Percentiles rank a stretch among this genome's conserved stretches.
phyloP scores from a whole-genome alignment of 1,140 invertebrate species.

The Charaxes varanes region DNA sequence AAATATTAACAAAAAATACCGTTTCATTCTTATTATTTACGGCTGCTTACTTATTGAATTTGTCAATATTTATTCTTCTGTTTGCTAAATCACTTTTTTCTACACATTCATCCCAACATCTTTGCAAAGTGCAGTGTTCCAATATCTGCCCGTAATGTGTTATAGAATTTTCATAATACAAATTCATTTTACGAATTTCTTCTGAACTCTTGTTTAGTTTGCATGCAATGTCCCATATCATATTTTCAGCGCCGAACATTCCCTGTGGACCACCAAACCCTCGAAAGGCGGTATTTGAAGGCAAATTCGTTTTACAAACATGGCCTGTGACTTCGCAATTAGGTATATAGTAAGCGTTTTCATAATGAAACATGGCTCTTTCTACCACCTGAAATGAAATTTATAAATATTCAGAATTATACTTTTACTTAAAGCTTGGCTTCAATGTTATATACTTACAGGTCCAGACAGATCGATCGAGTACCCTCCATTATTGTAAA shows the following conservation, averaged over 20 bases:
- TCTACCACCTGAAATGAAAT: conserved; percentile 78
- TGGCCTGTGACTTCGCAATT: conserved; percentile 80
- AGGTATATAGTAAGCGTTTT: conserved; percentile 87
- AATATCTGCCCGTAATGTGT: conserved; percentile 89
- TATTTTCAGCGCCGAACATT: conserved; percentile 88
- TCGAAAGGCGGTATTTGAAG: conserved; percentile 93
- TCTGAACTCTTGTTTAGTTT: conserved; percentile 78
- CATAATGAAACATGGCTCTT: conserved; percentile 85
- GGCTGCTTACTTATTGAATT: conserved; percentile 83
- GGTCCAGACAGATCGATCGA: conserved; percentile 88
- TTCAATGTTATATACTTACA: conserved; percentile 73
- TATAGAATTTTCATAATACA: conserved; percentile 86
- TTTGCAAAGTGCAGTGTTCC: conserved; percentile 82
- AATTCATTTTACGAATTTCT: conserved; percentile 78
- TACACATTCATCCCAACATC: conserved; percentile 90
- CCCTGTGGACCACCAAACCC: conserved; percentile 94
- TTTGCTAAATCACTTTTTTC: conserved; percentile 79
- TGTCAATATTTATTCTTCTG: conserved; percentile 76
- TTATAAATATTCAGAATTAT: conserved; percentile 5
- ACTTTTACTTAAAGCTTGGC: conserved; percentile 3
- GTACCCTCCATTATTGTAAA: conserved; percentile 90
- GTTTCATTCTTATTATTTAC: background rate
- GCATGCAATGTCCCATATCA: conserved; percentile 85
- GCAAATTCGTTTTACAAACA: conserved; percentile 88
- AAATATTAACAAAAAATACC: too few species aligned